These are phyloP conservation scores for Donacobius atricapilla DNA, from an alignment of 2,113 vertebrate species.

Conservation along the genomic window DNA sequence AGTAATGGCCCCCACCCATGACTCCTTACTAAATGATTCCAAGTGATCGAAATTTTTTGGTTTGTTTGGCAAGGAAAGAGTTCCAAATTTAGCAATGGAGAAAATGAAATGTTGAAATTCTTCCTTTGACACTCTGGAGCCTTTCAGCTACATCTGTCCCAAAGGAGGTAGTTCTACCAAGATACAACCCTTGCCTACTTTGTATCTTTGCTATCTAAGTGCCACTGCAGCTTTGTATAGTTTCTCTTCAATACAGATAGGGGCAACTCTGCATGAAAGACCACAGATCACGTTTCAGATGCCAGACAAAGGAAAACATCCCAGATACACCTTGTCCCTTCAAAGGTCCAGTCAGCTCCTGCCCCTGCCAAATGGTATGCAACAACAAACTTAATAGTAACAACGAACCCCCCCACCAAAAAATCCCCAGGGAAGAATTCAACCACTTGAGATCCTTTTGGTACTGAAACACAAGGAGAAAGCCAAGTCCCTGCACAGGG, in stretches of 20 bases:
- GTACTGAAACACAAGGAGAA: not conserved
- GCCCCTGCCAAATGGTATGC: not conserved
- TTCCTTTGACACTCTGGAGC: not conserved
- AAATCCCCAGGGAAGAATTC: not conserved
- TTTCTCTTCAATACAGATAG: not conserved
- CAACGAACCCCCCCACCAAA: rapidly evolving
- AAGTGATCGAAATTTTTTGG: not conserved
- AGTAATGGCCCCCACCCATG: not conserved
- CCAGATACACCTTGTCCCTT: not conserved
- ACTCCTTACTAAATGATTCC: not conserved
- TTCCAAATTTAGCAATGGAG: not conserved
- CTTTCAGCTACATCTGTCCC: not conserved
- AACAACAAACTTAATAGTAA: not conserved
- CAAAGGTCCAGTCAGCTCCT: not conserved
- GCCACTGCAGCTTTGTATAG: not conserved
- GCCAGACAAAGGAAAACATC: not conserved
- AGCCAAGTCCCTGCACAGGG: not conserved
- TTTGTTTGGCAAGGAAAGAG: not conserved
- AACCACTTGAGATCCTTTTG: not conserved
- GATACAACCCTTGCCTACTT: not conserved
- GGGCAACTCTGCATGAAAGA: not conserved
- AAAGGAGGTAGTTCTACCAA: not conserved
- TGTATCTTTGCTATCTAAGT: not conserved
- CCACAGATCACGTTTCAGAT: not conserved
- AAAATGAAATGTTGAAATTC: not conserved